Evolutionary conservation across 2,113 vertebrate species (phyloP).

Genomic region (Pygoscelis antarcticus): DNA sequence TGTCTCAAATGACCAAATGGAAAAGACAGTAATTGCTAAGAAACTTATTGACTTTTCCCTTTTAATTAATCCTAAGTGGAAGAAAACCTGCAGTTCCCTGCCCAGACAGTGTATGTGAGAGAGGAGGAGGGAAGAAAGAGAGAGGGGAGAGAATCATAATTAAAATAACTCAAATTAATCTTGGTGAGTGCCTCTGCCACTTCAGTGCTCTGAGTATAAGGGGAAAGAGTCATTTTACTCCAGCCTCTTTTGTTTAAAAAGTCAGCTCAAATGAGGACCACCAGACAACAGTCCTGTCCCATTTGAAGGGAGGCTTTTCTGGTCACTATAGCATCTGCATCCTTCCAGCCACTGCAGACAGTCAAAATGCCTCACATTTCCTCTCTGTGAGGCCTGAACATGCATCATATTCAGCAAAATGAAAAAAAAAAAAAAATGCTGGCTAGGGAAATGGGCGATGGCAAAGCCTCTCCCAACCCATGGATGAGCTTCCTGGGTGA

Average conservation of each 20-base stretch:
- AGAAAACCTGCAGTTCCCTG: constrained; percentile 50
- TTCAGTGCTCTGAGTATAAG: neutral
- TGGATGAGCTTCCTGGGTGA: neutral
- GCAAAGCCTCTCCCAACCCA: neutral
- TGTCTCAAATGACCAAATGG: constrained; percentile 28
- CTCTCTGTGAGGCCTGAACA: neutral
- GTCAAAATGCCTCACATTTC: neutral
- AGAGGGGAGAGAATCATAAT: constrained; percentile 55
- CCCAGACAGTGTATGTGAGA: neutral
- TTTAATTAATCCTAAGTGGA: constrained; percentile 71
- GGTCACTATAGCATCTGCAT: neutral
- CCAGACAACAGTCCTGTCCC: neutral
- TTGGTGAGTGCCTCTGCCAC: constrained; percentile 36
- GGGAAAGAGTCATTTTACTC: neutral
- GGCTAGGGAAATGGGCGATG: neutral
- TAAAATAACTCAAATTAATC: constrained; percentile 64
- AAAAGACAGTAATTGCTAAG: constrained; percentile 50
- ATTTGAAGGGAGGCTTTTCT: neutral
- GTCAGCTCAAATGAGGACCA: neutral
- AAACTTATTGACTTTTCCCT: constrained; percentile 59
- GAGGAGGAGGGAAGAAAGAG: neutral
- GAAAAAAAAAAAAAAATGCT: neutral
- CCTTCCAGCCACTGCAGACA: neutral
- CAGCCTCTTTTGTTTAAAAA: neutral
- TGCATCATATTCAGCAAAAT: neutral